phyloP scores from a whole-genome alignment of 2,113 vertebrate genomes.

The Dendropsophus ebraccatus region DNA sequence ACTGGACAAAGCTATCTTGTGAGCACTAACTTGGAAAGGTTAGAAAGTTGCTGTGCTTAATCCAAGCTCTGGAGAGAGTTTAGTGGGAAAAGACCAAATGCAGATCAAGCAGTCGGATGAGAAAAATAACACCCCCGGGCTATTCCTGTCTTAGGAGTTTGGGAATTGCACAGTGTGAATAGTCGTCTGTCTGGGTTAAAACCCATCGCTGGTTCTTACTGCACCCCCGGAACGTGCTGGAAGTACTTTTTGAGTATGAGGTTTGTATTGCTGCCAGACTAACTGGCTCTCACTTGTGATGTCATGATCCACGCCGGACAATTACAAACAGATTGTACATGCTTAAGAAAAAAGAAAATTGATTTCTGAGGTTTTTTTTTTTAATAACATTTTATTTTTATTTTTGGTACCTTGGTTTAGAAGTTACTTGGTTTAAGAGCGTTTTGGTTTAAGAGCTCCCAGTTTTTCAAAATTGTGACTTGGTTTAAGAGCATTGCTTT shows the following conservation, averaged over 20 bases:
- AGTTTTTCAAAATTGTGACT: too few species aligned
- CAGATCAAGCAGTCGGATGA: constrained; percentile 30
- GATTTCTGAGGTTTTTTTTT: too few species aligned
- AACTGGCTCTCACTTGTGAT: not conserved
- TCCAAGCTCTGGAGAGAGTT: constrained; percentile 48
- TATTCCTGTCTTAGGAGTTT: constrained; percentile 17
- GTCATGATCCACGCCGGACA: constrained; percentile 18
- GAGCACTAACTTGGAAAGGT: constrained; percentile 43
- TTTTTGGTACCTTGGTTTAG: too few species aligned
- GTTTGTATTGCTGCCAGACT: constrained; percentile 14
- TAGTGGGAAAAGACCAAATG: constrained; percentile 45
- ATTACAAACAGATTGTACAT: constrained; percentile 1
- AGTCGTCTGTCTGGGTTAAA: constrained; percentile 34
- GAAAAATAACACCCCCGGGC: constrained; percentile 50
- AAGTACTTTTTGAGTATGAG: constrained; percentile 18
- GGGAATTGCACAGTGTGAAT: constrained; percentile 9
- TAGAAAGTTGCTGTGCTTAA: constrained; percentile 45
- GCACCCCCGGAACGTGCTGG: constrained; percentile 1
- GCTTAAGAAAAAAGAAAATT: too few species aligned
- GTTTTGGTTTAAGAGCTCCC: too few species aligned
- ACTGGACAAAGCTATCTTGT: constrained; percentile 19
- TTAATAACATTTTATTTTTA: too few species aligned
- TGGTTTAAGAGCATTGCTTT: too few species aligned
- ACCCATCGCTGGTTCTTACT: constrained; percentile 5
- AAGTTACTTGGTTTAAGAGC: too few species aligned